Base-by-base conservation (phyloP, 2,888 invertebrate genomes). In the Drosophila melanosoma region DNA sequence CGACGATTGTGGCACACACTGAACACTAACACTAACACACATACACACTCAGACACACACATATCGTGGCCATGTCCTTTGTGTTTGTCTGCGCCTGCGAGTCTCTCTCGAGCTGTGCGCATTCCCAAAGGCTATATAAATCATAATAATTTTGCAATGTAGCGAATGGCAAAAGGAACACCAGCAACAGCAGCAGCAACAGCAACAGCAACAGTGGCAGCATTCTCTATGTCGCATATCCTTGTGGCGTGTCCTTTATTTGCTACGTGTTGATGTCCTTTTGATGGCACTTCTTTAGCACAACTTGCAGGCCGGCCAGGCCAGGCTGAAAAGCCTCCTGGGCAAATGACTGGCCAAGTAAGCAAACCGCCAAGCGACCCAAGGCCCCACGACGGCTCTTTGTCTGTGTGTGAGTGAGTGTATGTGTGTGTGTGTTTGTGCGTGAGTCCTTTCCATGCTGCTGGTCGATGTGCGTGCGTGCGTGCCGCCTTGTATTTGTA, bases 201-300 rank as follows among this genome's bases (percentile, higher is more conserved):
- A 17, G 54, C 53, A 54, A 17, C 45, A 23, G 23, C 23, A 45
- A 23, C 32, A 71, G 51, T 58, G 32, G 56, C 61, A 38, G 61
- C 84, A 69, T 76, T 76, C 70, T 69, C 65, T 60, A 63, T 78
- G 69, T 81, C 81, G 89, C 89, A 87, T 89, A 85, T 89, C 89
- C 89, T 89, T 87, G 89, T 87, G 90, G 87, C 90, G 87, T 87
- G 90, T 87, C 90, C 87, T 90, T 90, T 87, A 87, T 90, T 90
- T 90, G 87, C 87, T 87, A 87, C 87, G 87, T 87, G 87, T 87
- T 87, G 87, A 87, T 90, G 87, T 90, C 87, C 87, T 87, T 90
- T 90, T 90, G 90, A 90, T 90, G 87, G 85, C 85, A 83, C 90
- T 83, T 83, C 89, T 73, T 67, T 68, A 61, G 80, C 60, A 57